Base-by-base conservation (phyloP, 2,797 vertebrate species). In the Lophius americanus region DNA sequence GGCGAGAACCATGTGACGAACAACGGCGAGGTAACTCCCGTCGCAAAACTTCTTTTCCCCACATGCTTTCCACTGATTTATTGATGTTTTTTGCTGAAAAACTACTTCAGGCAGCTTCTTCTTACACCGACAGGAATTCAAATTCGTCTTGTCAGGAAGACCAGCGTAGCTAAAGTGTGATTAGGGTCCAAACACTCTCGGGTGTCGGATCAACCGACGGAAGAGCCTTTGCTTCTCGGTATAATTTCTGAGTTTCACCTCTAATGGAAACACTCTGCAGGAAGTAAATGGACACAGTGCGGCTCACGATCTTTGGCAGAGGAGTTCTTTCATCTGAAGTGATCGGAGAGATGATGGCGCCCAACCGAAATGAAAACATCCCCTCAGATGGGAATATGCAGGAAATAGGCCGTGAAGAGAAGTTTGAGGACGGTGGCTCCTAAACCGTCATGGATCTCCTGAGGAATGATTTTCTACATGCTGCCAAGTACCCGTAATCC, bases 61-160 rank as follows among this genome's bases (percentile, higher is more conserved):
- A 23, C 23, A 23, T 23, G 2, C 23, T 23, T 23, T 23, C 23
- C 23, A 23, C 23, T 61, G n/a, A 5, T 39, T 12, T 41, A 70
- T 41, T 51, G 35, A 46, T 68, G 9, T 47, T 9, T 3, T 10
- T 42, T 52, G 44, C 75, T 78, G 62, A 80, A 69, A 80, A 70
- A 81, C 53, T 35, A 71, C 62, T 56, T 75, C 64, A 60, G 61
- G 64, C 53, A 53, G 60, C 13, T 5, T 69, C 59, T 63, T 70
- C 55, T 68, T 55, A 64, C 58, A 33, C 14, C 36, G 44, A 52
- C 32, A 33, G 42, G n/a, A 66, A 74, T 71, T 67, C 61, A 81
- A 66, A 73, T 64, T 57, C 65, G 70, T 65, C 54, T 70, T 72
- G 81, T 78, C 76, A 82, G 55, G 67, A 13, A 74, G 67, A 52